A percentile compares a stretch with the other conserved stretches of the same genome.
Conservation (phyloP, 2,797 vertebrate species). For the Mallotus villosus region DNA sequence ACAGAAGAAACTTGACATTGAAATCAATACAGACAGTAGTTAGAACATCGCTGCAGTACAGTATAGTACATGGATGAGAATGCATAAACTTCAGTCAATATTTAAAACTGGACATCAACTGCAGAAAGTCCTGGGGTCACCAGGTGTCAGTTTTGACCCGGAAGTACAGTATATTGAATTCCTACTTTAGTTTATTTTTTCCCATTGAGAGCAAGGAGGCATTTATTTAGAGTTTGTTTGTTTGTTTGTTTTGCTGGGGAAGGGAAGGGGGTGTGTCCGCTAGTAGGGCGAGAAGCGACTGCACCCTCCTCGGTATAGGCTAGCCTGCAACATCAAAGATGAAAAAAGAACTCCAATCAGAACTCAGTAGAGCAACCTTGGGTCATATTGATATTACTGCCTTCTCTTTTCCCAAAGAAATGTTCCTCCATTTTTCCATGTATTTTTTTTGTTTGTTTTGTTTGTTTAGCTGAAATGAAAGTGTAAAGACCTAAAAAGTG, state of each 20-base stretch:
- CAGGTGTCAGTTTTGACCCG: constrained; percentile 51
- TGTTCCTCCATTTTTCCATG: constrained; percentile 50
- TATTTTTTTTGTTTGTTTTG: constrained; percentile 1
- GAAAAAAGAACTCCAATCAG: constrained; percentile 66
- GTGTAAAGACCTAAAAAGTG: background rate
- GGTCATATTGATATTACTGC: constrained; percentile 18
- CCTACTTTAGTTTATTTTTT: constrained; percentile 49
- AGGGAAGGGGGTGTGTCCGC: constrained; percentile 6
- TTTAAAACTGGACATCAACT: constrained; percentile 42
- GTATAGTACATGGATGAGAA: constrained; percentile 37
- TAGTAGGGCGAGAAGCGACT: constrained; percentile 96
- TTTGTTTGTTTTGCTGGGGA: constrained; percentile 68
- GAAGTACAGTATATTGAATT: constrained; percentile 41
- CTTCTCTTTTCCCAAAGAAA: constrained; percentile 36
- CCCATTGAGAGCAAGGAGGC: constrained; percentile 56
- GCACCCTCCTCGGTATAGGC: constrained; percentile 97
- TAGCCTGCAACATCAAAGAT: constrained; percentile 99
- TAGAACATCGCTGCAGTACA: constrained; percentile 40
- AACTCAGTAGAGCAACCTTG: background rate
- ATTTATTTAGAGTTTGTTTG: constrained; percentile 51
- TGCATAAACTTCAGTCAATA: constrained; percentile 12
- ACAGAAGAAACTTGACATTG: constrained; percentile 41
- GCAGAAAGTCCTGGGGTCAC: constrained; percentile 45
- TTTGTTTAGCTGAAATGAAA: background rate
- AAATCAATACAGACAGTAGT: constrained; percentile 37